Base-by-base conservation (phyloP, 2,888 invertebrate species). In the Clivina fossor region DNA sequence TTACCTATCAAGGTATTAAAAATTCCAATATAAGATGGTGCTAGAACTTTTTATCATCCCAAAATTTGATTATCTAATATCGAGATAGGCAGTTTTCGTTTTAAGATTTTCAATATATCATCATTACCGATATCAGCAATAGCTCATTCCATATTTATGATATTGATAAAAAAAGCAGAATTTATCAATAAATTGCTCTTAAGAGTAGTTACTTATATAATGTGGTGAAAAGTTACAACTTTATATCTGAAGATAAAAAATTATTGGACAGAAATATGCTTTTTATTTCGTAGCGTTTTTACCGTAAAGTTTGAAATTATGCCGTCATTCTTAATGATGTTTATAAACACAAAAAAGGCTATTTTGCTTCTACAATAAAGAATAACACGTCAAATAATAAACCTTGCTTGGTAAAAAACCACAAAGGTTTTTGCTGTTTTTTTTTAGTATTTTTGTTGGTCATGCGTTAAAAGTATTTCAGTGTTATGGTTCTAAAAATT, bases 301-400 rank as follows among this genome's bases (percentile, higher is more conserved):
- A 18, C 9, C 33, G 33, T 33, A 33, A 47, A 47, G 20, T 47
- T 51, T 28, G 32, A 41, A 51, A 51, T 43, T 51, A 51, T 43
- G 33, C 22, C 51, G 51, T 51, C 51, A 51, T 51, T 51, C 51
- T 51, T 51, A 51, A 51, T 51, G 43, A 41, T 16, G 51, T 51
- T 41, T 41, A 51, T 51, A 43, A 51, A 43, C 51, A 16, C 51
- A 51, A 51, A 51, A 51, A 51, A 51, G 22, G 40, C 30, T 51
- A 40, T 41, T 38, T 51, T 43, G 11, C 32, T 20, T 24, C 41
- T 30, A 33, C 41, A 43, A 51, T 43, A 43, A 51, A 41, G 51
- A 40, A 41, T 51, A 43, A 51, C 51, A 51, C 22, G 32, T 40
- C 51, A 41, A 51, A 51, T 41, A 33, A 41, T 28, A 41, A 32